A percentile compares a stretch with the other conserved stretches of the same genome.
phyloP scores from a whole-genome alignment of 2,888 invertebrate species.

The Branchellion lobata region DNA sequence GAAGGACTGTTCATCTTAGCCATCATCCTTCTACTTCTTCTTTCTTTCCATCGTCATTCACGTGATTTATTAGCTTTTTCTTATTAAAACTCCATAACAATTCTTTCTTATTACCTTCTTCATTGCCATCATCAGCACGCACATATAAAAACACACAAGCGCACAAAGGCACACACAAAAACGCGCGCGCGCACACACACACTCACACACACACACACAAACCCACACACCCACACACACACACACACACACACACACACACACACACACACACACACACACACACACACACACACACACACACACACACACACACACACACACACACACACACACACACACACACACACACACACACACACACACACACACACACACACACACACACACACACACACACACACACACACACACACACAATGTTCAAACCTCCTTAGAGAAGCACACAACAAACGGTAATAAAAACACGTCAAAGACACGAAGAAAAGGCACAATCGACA shows the following conservation, averaged over 20 bases:
- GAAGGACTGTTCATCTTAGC: no score
- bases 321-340: constrained; percentile 29
- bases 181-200: not conserved
- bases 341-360: constrained; percentile 23
- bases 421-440: no score
- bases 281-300: not conserved
- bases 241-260: not conserved
- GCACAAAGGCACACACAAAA: not conserved
- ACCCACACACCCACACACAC: not conserved
- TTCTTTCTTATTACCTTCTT: no score
- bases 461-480: no score
- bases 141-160: not conserved
- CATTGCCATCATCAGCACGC: no score
- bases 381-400: constrained; percentile 5
- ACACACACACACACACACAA: not conserved
- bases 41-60: no score
- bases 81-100: no score
- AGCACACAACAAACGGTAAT: no score
- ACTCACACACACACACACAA: not conserved
- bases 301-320: constrained; percentile 11
- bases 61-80: no score
- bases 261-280: not conserved
- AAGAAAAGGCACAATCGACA: no score
- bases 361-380: constrained; percentile 20
- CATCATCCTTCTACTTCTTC: no score